Conservation (phyloP, 2,113 vertebrate species). For the Vulpes ferrilata region DNA sequence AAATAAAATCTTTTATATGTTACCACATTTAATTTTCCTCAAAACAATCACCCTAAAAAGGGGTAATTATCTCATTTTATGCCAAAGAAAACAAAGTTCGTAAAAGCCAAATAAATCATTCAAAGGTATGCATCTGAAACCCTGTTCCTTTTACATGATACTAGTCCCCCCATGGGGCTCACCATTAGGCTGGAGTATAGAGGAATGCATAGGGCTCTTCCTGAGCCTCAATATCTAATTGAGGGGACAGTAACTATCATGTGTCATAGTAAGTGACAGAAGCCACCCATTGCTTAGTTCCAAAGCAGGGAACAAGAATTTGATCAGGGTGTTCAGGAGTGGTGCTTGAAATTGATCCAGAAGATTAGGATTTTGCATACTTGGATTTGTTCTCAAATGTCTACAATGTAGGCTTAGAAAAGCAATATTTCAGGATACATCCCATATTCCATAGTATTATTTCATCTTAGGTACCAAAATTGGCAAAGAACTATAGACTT, state of each 20-base stretch:
- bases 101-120: not conserved
- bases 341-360: not conserved
- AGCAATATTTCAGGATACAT: not conserved
- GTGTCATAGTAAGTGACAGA: not conserved
- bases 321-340: not conserved
- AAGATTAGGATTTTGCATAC: not conserved
- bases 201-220: not conserved
- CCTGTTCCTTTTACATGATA: not conserved
- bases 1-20: not conserved
- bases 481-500: not conserved
- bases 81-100: not conserved
- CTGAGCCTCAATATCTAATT: not conserved
- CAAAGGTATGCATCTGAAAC: not conserved
- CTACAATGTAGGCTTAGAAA: not conserved
- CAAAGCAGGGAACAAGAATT: not conserved
- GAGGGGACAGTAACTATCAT: not conserved
- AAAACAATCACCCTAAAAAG: not conserved
- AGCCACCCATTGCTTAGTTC: not conserved
- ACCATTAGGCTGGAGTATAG: not conserved
- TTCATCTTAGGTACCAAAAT: not conserved
- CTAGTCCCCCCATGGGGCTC: accelerated
- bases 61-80: not conserved
- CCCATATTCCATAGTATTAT: not conserved
- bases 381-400: not conserved
- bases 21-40: not conserved